Percentiles rank a stretch among this genome's conserved stretches.
These are phyloP conservation scores for Danaus melanippus DNA, from an alignment of 1,140 invertebrate genomes.

Conservation along the genomic window DNA sequence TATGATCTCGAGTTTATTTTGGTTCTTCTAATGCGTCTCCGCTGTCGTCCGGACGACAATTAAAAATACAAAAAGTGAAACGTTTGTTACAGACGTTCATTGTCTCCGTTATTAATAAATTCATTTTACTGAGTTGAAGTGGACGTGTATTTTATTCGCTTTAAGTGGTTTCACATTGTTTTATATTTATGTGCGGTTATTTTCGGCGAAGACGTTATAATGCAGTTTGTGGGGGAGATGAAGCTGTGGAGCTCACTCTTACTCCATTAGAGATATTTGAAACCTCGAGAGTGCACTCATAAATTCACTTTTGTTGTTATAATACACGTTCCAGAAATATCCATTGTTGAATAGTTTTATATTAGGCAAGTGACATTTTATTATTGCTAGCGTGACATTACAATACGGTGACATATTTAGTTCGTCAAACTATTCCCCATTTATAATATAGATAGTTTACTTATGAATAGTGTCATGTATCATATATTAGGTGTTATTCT, in stretches of 20 bases:
- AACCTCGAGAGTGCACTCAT: constrained; percentile 68
- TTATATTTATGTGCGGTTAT: constrained; percentile 72
- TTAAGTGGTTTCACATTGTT: constrained; percentile 73
- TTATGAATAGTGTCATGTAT: too few species aligned
- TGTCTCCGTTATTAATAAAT: constrained; percentile 72
- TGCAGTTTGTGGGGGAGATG: constrained; percentile 66
- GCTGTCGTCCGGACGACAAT: constrained; percentile 65
- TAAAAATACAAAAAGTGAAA: constrained; percentile 70
- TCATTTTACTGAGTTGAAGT: constrained; percentile 70
- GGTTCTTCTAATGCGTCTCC: constrained; percentile 66
- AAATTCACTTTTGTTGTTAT: constrained; percentile 67
- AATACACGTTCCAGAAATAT: constrained; percentile 49
- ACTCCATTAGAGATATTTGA: constrained; percentile 71
- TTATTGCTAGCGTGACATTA: not conserved
- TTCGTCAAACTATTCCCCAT: too few species aligned
- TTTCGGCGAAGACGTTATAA: constrained; percentile 69
- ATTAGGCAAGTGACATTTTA: not conserved
- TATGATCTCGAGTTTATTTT: constrained; percentile 69
- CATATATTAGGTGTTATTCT: too few species aligned
- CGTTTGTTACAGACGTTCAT: constrained; percentile 70
- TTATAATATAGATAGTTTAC: too few species aligned
- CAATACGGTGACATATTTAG: too few species aligned
- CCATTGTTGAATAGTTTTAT: constrained; percentile 26
- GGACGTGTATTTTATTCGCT: constrained; percentile 71
- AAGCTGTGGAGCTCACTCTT: constrained; percentile 54